Conservation (phyloP, 2,888 invertebrate genomes). For the Diloba caeruleocephala region DNA sequence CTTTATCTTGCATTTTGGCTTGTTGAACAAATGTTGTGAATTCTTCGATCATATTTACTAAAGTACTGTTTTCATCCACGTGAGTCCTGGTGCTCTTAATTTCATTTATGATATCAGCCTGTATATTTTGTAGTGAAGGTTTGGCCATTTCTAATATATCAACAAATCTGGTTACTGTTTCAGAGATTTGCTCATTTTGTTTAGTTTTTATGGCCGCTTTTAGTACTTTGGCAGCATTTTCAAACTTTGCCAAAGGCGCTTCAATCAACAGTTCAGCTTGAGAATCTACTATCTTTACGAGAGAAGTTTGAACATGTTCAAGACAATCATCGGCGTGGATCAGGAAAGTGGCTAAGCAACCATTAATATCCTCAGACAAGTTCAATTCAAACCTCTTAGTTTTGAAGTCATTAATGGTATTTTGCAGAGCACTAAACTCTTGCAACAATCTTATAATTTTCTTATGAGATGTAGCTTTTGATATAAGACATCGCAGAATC, state of each 20-base stretch:
- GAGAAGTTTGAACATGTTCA: conserved; percentile 61
- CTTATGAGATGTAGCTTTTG: conserved; percentile 72
- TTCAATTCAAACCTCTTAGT: conserved; percentile 56
- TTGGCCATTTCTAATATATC: conserved; percentile 57
- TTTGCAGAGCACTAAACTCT: conserved; percentile 70
- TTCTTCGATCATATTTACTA: conserved; percentile 61
- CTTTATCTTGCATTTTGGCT: conserved; percentile 43
- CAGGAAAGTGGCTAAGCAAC: conserved; percentile 65
- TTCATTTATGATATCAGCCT: conserved; percentile 60
- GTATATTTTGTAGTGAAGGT: conserved; percentile 56
- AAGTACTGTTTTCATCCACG: conserved; percentile 45
- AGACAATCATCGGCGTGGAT: conserved; percentile 68
- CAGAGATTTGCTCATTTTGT: conserved; percentile 32
- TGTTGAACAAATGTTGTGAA: conserved; percentile 57
- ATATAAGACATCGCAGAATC: conserved; percentile 69
- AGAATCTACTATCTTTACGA: conserved; percentile 68
- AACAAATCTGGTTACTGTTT: conserved; percentile 43
- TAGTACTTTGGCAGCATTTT: conserved; percentile 48
- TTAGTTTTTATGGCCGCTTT: conserved; percentile 42
- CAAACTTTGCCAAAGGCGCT: conserved; percentile 63
- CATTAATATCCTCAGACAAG: conserved; percentile 64
- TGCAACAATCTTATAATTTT: conserved; percentile 77
- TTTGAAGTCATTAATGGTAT: conserved; percentile 68
- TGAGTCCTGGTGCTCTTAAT: conserved; percentile 47
- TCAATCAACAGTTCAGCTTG: conserved; percentile 69